Conservation (phyloP, 1,140 invertebrate species). For the Drosophila nikananu region DNA sequence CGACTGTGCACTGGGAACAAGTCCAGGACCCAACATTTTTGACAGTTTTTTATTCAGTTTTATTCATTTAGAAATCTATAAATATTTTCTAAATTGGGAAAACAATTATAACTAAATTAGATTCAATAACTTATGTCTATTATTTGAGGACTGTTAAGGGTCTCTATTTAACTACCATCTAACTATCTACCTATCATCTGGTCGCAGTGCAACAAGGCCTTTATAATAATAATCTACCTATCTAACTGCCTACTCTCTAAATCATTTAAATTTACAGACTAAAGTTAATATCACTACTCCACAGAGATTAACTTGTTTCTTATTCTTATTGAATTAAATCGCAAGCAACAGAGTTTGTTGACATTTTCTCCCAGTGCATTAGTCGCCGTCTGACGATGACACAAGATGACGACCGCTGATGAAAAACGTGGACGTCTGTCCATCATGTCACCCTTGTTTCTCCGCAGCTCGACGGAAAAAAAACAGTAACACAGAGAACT, state of each 20-base stretch:
- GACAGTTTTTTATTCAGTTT: neutral
- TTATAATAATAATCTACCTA: no score
- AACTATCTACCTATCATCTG: no score
- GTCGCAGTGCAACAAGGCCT: no score
- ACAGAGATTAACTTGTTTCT: neutral
- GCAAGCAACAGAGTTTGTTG: neutral
- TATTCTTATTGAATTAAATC: neutral
- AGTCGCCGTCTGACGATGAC: constrained; percentile 71
- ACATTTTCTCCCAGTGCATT: constrained; percentile 37
- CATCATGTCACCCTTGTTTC: constrained; percentile 80
- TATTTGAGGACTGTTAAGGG: no score
- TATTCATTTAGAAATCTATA: fast-evolving
- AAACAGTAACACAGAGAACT: constrained; percentile 62
- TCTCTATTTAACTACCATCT: no score
- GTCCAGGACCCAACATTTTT: no score
- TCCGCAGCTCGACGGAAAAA: constrained; percentile 28
- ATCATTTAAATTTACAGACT: neutral
- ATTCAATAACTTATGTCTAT: neutral
- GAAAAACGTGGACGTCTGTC: constrained; percentile 83
- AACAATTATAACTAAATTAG: neutral
- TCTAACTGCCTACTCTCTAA: neutral
- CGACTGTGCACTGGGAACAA: constrained; percentile 17
- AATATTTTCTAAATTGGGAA: no score
- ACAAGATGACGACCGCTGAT: constrained; percentile 83
- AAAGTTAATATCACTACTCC: neutral